Evolutionary conservation across 2,797 vertebrate genomes (phyloP).

Genomic region (Characodon lateralis): DNA sequence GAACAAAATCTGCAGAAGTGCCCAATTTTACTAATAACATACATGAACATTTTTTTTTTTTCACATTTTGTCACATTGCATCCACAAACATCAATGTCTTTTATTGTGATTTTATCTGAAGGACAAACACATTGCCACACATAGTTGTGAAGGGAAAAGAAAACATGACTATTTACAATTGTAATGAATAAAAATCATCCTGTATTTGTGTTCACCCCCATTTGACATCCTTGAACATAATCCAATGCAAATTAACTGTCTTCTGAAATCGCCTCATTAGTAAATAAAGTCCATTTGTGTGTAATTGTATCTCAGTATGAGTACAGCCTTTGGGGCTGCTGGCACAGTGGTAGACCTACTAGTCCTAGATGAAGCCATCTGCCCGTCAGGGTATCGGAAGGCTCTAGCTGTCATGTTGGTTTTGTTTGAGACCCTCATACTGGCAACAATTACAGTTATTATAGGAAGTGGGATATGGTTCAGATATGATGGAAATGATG

Average conservation of each 20-base stretch:
- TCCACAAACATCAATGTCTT: not conserved
- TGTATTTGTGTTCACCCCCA: not conserved
- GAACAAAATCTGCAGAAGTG: not conserved
- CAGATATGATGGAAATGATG: too few species aligned
- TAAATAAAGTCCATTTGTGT: not conserved
- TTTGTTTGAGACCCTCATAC: too few species aligned
- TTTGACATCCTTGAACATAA: not conserved
- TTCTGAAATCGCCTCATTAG: not conserved
- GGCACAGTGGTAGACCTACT: slow-evolving; percentile 1
- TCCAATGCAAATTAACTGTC: not conserved
- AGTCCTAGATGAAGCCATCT: slow-evolving; percentile 3
- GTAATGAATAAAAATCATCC: not conserved
- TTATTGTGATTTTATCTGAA: too few species aligned
- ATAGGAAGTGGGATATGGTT: too few species aligned
- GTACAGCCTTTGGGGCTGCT: not conserved
- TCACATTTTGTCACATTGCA: not conserved
- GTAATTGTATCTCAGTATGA: not conserved
- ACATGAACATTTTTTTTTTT: not conserved
- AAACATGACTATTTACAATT: too few species aligned
- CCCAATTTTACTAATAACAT: not conserved
- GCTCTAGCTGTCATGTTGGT: not conserved
- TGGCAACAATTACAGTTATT: too few species aligned
- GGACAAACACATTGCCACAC: too few species aligned
- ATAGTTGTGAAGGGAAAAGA: too few species aligned
- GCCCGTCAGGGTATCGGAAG: not conserved